phyloP scores from a whole-genome alignment of 2,797 vertebrate species.

The Lemur catta region DNA sequence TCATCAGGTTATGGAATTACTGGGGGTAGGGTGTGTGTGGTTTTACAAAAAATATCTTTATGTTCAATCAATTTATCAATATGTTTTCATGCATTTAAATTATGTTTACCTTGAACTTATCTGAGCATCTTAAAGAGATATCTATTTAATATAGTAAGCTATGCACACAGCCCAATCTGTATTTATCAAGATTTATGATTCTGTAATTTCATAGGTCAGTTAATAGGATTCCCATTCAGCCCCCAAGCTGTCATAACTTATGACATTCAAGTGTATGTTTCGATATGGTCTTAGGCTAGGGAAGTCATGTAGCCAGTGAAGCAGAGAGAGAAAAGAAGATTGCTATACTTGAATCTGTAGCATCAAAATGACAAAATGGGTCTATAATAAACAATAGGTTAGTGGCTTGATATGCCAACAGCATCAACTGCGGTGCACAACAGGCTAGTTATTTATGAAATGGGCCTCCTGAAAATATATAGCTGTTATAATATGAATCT shows the following conservation, averaged over 20 bases:
- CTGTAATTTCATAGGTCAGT: slow-evolving; percentile 78
- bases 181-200: slow-evolving; percentile 76
- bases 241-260: slow-evolving; percentile 77
- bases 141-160: slow-evolving; percentile 65
- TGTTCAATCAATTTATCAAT: slow-evolving; percentile 58
- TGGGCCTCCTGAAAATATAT: slow-evolving; percentile 71
- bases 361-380: slow-evolving; percentile 82
- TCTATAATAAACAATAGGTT: slow-evolving; percentile 78
- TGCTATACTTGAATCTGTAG: slow-evolving; percentile 75
- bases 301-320: slow-evolving; percentile 74
- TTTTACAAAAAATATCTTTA: not conserved
- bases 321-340: slow-evolving; percentile 77
- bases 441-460: slow-evolving; percentile 83
- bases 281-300: slow-evolving; percentile 69
- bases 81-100: slow-evolving; percentile 64
- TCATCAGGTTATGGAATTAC: not conserved
- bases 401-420: slow-evolving; percentile 76
- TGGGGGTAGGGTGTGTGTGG: not conserved
- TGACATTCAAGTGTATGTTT: slow-evolving; percentile 69
- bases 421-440: slow-evolving; percentile 81
- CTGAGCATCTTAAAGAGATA: slow-evolving; percentile 54
- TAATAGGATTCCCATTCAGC: slow-evolving; percentile 79
- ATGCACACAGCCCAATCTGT: slow-evolving; percentile 33
- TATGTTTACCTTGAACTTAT: slow-evolving; percentile 58
- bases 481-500: slow-evolving; percentile 74